Base-by-base conservation (phyloP, 2,113 vertebrate species). In the Trematocara marginatum region DNA sequence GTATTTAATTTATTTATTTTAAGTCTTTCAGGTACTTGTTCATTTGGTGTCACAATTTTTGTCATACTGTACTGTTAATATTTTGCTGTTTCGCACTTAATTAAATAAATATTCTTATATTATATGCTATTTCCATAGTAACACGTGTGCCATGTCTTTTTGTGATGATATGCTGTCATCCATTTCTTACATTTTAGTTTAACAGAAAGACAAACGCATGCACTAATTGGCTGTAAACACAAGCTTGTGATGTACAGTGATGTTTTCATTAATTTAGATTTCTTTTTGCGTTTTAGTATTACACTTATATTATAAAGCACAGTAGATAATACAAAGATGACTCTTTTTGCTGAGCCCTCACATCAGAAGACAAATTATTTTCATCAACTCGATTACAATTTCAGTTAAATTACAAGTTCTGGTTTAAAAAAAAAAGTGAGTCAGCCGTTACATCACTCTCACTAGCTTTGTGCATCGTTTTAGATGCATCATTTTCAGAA, bases 101-200 rank as follows among this genome's bases (percentile, higher is more conserved):
- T 97, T 96, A 94, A 96, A 96, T 96, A 96, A 96, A 96, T 96
- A 96, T 96, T 96, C 95, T 95, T 96, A 96, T 97, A 96, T 96
- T 95, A 96, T 96, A 96, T 94, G 88, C 51, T 92, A 95, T 91
- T 93, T 90, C 89, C 81, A 87, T 90, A 89, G 87, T 89, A 89
- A 92, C 34, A 45, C 81, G 56, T 74, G 86, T 93, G 57, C 54
- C 38, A 12, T 76, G 90, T 74, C n/a, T 85, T 88, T 86, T 86
- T 88, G 31, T 78, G 81, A 16, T 89, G 15, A 42, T 16, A 15
- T 13, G 5, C 34, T 76, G 1, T 35, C 35, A 40, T 3, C n/a
- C 16, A 4, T 6, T 38, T n/a, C 38, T 20, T 38, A 5, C 6
- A 56, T 51, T 54, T 49, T 3, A 66, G 23, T 45, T 79, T 3